These are phyloP conservation scores for Leptinotarsa rubiginosa DNA, from an alignment of 2,888 invertebrate genomes.

Conservation along the genomic window DNA sequence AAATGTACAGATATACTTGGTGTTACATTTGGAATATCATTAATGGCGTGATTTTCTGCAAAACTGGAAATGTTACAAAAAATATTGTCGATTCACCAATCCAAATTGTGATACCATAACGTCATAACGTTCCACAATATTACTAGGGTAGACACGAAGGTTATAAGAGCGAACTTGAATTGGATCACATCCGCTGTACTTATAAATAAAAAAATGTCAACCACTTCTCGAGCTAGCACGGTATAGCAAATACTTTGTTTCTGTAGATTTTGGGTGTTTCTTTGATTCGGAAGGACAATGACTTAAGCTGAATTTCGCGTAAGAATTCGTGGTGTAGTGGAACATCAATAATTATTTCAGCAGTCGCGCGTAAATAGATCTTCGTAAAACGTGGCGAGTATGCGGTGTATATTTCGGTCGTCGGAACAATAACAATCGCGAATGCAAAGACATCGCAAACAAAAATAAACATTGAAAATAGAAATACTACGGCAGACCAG, in stretches of 20 bases:
- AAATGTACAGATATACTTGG: too few relatives aligned
- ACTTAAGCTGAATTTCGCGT: not conserved
- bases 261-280: not conserved
- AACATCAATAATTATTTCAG: slow-evolving; percentile 15
- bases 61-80: too few relatives aligned
- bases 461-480: slow-evolving; percentile 39
- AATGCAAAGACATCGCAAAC: slow-evolving; percentile 30
- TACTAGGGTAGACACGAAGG: too few relatives aligned
- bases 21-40: too few relatives aligned
- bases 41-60: too few relatives aligned
- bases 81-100: too few relatives aligned
- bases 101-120: too few relatives aligned
- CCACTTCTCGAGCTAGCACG: not conserved
- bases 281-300: not conserved
- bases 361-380: slow-evolving; percentile 16
- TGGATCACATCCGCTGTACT: too few relatives aligned
- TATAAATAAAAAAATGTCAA: not conserved
- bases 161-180: too few relatives aligned
- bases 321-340: not conserved
- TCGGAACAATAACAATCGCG: slow-evolving; percentile 34
- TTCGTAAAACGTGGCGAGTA: slow-evolving; percentile 11
- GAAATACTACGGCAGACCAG: slow-evolving; percentile 32
- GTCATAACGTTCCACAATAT: too few relatives aligned
- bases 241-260: not conserved
- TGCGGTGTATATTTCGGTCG: slow-evolving; percentile 24